A percentile compares a stretch with the other conserved stretches of the same genome.
These are phyloP conservation scores for Numenius arquata DNA, from an alignment of 2,113 vertebrate species.

Conservation along the genomic window DNA sequence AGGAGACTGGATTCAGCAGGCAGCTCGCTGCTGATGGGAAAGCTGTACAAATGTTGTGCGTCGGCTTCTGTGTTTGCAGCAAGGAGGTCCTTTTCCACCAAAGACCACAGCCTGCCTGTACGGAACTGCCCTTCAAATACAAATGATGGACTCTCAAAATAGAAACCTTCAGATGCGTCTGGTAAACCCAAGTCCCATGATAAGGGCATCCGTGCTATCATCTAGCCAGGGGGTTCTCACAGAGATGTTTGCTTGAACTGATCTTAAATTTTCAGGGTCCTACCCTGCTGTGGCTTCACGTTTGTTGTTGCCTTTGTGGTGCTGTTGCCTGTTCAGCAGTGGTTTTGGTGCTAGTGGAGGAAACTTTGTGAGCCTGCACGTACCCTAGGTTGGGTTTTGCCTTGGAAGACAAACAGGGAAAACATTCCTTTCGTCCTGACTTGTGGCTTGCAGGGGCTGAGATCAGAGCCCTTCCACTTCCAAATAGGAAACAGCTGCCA, in stretches of 20 bases:
- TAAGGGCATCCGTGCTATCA: background rate
- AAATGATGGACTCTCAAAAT: background rate
- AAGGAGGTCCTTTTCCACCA: background rate
- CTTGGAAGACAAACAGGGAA: background rate
- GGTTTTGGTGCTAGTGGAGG: background rate
- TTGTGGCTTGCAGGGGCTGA: background rate
- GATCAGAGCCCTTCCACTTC: background rate
- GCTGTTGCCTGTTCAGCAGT: background rate
- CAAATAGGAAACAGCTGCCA: conserved; percentile 49
- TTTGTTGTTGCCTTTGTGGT: background rate
- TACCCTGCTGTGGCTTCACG: accelerated
- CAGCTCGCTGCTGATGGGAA: background rate
- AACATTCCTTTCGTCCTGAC: background rate
- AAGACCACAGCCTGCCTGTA: background rate
- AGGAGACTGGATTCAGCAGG: background rate
- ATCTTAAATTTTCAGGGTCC: background rate
- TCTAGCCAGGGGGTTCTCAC: background rate
- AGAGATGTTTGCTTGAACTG: background rate
- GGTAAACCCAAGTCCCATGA: background rate
- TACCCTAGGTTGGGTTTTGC: background rate
- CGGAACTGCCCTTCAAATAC: background rate
- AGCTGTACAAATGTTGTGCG: background rate
- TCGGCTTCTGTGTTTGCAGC: background rate
- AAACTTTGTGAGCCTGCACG: background rate
- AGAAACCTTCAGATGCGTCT: background rate